Conservation (phyloP, 2,888 invertebrate species). For the Eudasyphora cyanicolor region DNA sequence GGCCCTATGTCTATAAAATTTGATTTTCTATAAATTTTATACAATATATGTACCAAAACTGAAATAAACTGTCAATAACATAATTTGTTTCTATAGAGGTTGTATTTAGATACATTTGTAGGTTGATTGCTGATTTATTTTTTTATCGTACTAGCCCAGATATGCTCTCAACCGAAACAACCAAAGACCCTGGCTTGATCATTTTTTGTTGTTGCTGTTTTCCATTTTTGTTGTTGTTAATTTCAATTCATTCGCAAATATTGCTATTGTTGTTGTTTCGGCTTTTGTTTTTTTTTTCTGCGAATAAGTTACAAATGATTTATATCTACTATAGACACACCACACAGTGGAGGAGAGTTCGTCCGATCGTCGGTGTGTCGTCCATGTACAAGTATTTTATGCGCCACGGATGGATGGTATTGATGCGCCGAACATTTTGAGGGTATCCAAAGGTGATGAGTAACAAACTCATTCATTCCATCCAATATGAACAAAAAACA, state of each 20-base stretch:
- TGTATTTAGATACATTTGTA: too few relatives aligned
- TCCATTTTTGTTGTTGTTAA: constrained; percentile 42
- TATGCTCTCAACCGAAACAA: constrained; percentile 76
- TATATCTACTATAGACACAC: constrained; percentile 36
- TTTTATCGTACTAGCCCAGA: constrained; percentile 77
- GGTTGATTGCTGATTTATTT: too few relatives aligned
- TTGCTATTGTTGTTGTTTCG: neutral
- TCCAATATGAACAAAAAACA: constrained; percentile 27
- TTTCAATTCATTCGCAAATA: too few relatives aligned
- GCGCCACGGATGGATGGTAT: constrained; percentile 45
- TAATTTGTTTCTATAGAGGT: too few relatives aligned
- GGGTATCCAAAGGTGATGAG: constrained; percentile 64
- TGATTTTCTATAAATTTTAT: too few relatives aligned
- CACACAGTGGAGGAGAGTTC: neutral
- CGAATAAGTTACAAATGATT: constrained; percentile 63
- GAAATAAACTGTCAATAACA: too few relatives aligned
- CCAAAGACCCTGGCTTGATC: constrained; percentile 76
- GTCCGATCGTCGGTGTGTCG: neutral
- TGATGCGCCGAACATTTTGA: constrained; percentile 62
- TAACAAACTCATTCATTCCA: constrained; percentile 57
- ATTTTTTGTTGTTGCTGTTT: constrained; percentile 47
- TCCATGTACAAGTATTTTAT: neutral
- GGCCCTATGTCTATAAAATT: too few relatives aligned
- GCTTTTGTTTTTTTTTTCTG: constrained; percentile 34
- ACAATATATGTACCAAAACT: too few relatives aligned